phyloP scores from a whole-genome alignment of 2,888 invertebrate genomes.

The Lochmaea crataegi region DNA sequence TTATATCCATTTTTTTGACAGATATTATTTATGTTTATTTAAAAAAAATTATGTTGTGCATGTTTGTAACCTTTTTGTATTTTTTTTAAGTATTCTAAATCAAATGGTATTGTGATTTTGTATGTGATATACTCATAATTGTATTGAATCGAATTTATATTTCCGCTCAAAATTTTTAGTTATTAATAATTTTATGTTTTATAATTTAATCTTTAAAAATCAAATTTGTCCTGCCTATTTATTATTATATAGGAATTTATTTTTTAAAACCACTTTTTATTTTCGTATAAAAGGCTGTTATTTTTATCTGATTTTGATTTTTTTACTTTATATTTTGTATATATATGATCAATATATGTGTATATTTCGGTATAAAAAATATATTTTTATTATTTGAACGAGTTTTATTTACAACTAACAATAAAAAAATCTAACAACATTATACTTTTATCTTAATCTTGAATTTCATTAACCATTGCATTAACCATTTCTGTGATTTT shows the following conservation, averaged over 20 bases:
- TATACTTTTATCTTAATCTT: background rate
- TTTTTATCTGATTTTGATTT: background rate
- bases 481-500: slow-evolving; percentile 44
- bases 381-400: too few species aligned
- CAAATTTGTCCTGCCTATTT: background rate
- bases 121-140: slow-evolving; percentile 3
- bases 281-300: background rate
- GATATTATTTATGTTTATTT: too few species aligned
- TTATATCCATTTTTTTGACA: too few species aligned
- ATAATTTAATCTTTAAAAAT: background rate
- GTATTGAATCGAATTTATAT: background rate
- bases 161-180: background rate
- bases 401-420: background rate
- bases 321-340: background rate
- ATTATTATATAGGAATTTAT: too few species aligned
- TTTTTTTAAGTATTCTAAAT: background rate
- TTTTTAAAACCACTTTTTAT: too few species aligned
- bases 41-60: background rate
- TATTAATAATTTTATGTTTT: background rate
- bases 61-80: background rate
- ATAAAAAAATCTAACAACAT: background rate
- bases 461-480: too few species aligned
- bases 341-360: background rate
- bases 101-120: background rate
- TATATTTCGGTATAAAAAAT: background rate